These are phyloP conservation scores for Eubucco bourcierii DNA, from an alignment of 2,113 vertebrate species.

Conservation along the genomic window DNA sequence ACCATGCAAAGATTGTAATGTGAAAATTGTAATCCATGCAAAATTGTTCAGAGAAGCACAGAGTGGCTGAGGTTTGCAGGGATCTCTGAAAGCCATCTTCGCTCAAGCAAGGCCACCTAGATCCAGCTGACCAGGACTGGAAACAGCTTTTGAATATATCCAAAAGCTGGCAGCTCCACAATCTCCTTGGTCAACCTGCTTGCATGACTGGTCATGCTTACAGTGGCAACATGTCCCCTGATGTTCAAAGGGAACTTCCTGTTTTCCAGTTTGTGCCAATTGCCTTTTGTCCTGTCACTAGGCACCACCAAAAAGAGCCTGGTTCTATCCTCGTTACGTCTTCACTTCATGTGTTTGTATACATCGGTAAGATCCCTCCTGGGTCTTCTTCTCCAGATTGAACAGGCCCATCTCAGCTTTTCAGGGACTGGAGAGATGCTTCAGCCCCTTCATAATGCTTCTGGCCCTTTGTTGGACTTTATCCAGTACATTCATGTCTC, in stretches of 20 bases:
- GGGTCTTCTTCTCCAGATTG: neutral
- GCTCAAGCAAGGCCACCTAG: neutral
- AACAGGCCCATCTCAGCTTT: neutral
- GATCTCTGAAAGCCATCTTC: neutral
- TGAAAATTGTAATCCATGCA: neutral
- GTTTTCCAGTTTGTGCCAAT: neutral
- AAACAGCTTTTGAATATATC: neutral
- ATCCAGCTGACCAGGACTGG: neutral
- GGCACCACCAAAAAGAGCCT: neutral
- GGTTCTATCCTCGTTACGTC: rapidly evolving
- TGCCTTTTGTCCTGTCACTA: neutral
- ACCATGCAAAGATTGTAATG: neutral
- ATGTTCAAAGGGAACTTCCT: neutral
- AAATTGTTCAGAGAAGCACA: neutral
- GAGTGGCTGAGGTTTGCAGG: neutral
- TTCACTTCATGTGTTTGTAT: neutral
- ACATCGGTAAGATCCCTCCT: neutral
- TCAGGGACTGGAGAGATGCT: neutral
- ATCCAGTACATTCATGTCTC: neutral
- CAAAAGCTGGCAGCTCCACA: too few species aligned
- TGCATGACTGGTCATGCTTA: neutral
- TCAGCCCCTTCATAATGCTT: neutral
- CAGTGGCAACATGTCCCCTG: neutral
- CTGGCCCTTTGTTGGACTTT: neutral
- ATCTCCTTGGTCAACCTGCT: neutral